Evolutionary conservation across 2,113 vertebrate species (phyloP).

Genomic region (Cyprinodon tularosa): DNA sequence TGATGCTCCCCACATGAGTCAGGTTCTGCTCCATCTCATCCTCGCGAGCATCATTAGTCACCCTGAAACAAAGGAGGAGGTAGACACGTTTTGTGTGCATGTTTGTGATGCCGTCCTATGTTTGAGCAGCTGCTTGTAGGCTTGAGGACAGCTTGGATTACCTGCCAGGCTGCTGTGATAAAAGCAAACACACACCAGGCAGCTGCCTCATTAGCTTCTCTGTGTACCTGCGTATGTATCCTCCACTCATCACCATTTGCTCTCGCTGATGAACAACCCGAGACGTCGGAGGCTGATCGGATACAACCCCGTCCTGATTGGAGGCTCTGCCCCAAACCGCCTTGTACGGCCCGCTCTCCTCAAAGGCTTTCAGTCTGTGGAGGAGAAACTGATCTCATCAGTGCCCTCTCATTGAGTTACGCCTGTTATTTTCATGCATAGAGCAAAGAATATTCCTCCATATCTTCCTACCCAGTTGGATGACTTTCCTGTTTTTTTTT

Average conservation of each 20-base stretch:
- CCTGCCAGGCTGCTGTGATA: slow-evolving; percentile 15
- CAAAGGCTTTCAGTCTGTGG: slow-evolving; percentile 79
- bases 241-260: slow-evolving; percentile 85
- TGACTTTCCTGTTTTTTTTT: neutral
- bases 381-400: neutral
- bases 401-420: neutral
- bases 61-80: slow-evolving; percentile 55
- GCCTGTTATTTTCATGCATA: neutral
- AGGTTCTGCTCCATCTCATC: slow-evolving; percentile 87
- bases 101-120: slow-evolving; percentile 19
- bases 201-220: slow-evolving; percentile 22
- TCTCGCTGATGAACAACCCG: slow-evolving; percentile 82
- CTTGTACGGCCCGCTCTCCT: slow-evolving; percentile 78
- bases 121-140: slow-evolving; percentile 54
- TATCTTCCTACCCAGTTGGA: neutral
- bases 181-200: slow-evolving; percentile 38
- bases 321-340: slow-evolving; percentile 78
- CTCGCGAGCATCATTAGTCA: slow-evolving; percentile 81
- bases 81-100: neutral
- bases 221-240: slow-evolving; percentile 79
- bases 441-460: neutral
- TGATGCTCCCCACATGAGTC: slow-evolving; percentile 81
- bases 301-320: slow-evolving; percentile 78
- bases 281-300: slow-evolving; percentile 79
- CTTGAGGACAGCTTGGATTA: neutral